Base-by-base conservation (phyloP, 2,113 vertebrate genomes). In the Tyrannus savana region DNA sequence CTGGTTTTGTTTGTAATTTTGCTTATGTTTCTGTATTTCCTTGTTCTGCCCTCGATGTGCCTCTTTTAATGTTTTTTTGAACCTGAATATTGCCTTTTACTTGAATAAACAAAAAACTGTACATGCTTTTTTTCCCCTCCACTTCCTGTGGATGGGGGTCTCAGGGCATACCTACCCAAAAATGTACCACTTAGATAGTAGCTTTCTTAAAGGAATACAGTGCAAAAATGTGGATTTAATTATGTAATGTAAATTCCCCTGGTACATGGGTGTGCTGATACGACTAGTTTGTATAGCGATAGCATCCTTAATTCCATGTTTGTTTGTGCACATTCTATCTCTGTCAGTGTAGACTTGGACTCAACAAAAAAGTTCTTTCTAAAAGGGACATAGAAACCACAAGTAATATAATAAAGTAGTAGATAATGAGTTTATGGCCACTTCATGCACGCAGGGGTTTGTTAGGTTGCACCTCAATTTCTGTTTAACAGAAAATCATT, bases 81-180 rank as follows among this genome's bases (percentile, higher is more conserved):
- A 87, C 42, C 9, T 50, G 31, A 33, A 17, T 67, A 17, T 50
- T 3, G 5, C 30, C 63, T 89, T 89, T 81, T 81, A 39, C n/a
- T 78, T 77, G 10, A 69, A 42, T 42, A 59, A 94, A 24, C 10
- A 44, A 67, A 93, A 76, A 55, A 7, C 8, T 42, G 1, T 27
- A 33, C 2, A 0, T 67, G 15, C 7, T 46, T 35, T 60, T 30
- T 41, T 21, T 2, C 2, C 6, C 7, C 6, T 66, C 31, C 3
- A 0, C 47, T 86, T 88, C 68, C 30, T 81, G 19, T 77, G 72
- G 19, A 9, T 52, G 23, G 23, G 22, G 9, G 3, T 47, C 27
- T 86, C 27, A 5, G 33, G 33, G 37, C 6, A 1, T 31, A 58
- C 19, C 25, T 79, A 41, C 67, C 46, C 25, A 39, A 62, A 81